phyloP scores from a whole-genome alignment of 2,888 invertebrate species.

The Ischnus inquisitorius region DNA sequence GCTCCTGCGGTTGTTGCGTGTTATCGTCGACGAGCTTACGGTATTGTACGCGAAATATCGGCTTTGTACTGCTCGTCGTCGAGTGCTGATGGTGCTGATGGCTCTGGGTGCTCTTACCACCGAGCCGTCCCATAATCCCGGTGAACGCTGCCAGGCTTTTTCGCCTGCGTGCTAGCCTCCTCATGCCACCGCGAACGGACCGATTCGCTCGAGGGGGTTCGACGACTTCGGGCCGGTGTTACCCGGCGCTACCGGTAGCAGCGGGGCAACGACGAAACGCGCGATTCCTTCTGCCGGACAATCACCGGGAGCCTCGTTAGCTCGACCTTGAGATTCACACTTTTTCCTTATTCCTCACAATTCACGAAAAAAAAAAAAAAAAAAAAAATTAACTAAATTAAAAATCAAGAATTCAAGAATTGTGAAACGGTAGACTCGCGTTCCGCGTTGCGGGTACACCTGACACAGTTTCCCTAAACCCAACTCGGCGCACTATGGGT shows the following conservation, averaged over 20 bases:
- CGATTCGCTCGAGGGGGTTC: conserved; percentile 61
- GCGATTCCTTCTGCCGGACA: not conserved
- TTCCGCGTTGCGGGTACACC: conserved; percentile 26
- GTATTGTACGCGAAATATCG: conserved; percentile 87
- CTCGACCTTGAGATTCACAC: not conserved
- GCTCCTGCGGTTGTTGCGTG: conserved; percentile 82
- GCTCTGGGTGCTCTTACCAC: conserved; percentile 82
- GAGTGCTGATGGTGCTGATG: conserved; percentile 64
- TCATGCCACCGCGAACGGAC: conserved; percentile 79
- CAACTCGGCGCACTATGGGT: conserved; percentile 42
- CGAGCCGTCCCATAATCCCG: conserved; percentile 87
- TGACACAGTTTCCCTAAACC: conserved; percentile 49
- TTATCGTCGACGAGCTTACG: conserved; percentile 88
- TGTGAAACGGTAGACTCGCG: not conserved
- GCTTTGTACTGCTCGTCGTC: conserved; percentile 83
- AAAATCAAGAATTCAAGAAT: not conserved
- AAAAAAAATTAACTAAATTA: not conserved
- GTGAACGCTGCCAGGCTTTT: conserved; percentile 83
- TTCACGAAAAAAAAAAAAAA: not conserved
- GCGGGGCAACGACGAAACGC: conserved; percentile 1
- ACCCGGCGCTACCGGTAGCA: conserved; percentile 46
- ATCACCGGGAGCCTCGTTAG: conserved; percentile 5
- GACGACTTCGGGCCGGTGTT: conserved; percentile 26
- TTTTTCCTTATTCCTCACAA: not conserved
- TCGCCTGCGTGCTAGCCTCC: conserved; percentile 84